Evolutionary conservation across 2,797 vertebrate genomes (phyloP).

Genomic region (Trichosurus vulpecula): DNA sequence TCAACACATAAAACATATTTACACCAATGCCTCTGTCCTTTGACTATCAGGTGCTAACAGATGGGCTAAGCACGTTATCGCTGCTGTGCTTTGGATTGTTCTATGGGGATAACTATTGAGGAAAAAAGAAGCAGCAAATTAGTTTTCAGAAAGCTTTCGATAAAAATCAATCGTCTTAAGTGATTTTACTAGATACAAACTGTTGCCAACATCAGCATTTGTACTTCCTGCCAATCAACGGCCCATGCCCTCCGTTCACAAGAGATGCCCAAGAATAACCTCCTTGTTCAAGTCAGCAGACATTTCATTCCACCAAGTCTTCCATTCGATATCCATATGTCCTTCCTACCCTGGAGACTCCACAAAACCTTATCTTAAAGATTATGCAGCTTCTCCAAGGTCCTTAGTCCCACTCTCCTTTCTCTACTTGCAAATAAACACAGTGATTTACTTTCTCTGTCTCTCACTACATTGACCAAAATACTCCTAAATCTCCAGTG

Average conservation of each 20-base stretch:
- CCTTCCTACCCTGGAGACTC: background rate
- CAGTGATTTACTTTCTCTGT: background rate
- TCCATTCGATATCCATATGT: background rate
- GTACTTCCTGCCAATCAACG: conserved; percentile 57
- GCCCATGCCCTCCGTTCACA: background rate
- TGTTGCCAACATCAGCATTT: conserved; percentile 58
- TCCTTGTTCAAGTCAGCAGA: background rate
- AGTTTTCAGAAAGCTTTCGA: conserved; percentile 75
- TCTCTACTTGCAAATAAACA: background rate
- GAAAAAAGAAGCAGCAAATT: conserved; percentile 78
- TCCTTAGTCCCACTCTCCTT: background rate
- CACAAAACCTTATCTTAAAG: conserved; percentile 3
- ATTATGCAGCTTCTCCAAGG: background rate
- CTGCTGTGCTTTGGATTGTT: conserved; percentile 4
- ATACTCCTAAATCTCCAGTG: background rate
- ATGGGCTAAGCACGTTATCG: background rate
- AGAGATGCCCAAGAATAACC: background rate
- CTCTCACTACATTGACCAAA: background rate
- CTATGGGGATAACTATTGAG: conserved; percentile 58
- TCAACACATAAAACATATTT: background rate
- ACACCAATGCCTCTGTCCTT: conserved; percentile 40
- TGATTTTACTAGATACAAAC: conserved; percentile 69
- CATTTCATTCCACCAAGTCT: background rate
- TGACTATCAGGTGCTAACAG: conserved; percentile 44
- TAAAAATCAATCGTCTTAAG: conserved; percentile 73